These are phyloP conservation scores for Drosophila suzukii DNA, from an alignment of 1,140 invertebrate species.

Conservation along the genomic window DNA sequence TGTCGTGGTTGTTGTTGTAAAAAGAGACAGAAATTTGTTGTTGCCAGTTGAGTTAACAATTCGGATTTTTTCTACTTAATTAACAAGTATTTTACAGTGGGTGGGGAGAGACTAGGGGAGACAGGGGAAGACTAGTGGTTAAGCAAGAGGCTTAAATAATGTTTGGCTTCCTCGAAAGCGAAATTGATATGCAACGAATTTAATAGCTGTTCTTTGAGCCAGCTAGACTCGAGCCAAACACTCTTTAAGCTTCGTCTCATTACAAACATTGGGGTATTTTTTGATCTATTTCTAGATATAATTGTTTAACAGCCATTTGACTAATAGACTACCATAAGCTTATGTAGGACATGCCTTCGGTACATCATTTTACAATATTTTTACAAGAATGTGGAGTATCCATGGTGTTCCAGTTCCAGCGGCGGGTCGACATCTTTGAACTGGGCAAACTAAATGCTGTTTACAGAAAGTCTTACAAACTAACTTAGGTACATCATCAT, in stretches of 20 bases:
- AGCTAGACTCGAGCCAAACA: constrained; percentile 41
- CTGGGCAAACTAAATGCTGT: constrained; percentile 48
- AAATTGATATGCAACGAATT: constrained; percentile 8
- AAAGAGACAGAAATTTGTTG: constrained; percentile 74
- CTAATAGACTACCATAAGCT: constrained; percentile 72
- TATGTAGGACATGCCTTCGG: constrained; percentile 44
- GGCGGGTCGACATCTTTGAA: constrained; percentile 61
- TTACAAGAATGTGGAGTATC: constrained; percentile 36
- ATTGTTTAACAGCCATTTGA: constrained; percentile 51
- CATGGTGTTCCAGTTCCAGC: constrained; percentile 35
- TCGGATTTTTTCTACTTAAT: constrained; percentile 44
- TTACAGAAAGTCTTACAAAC: constrained; percentile 38
- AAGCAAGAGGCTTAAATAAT: constrained; percentile 53
- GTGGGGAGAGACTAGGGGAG: constrained; percentile 3
- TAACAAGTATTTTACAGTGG: constrained; percentile 49
- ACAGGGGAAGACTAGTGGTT: not conserved
- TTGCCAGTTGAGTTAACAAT: constrained; percentile 70
- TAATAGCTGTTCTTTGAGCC: not conserved
- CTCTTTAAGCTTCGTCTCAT: constrained; percentile 51
- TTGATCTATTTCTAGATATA: constrained; percentile 31
- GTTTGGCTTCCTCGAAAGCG: constrained; percentile 8
- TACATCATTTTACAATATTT: constrained; percentile 57
- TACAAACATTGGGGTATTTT: constrained; percentile 30
- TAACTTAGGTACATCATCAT: constrained; percentile 41
- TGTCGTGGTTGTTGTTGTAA: constrained; percentile 57